Evolutionary conservation across 1,140 invertebrate species (phyloP).

Genomic region (Ectropis grisescens): DNA sequence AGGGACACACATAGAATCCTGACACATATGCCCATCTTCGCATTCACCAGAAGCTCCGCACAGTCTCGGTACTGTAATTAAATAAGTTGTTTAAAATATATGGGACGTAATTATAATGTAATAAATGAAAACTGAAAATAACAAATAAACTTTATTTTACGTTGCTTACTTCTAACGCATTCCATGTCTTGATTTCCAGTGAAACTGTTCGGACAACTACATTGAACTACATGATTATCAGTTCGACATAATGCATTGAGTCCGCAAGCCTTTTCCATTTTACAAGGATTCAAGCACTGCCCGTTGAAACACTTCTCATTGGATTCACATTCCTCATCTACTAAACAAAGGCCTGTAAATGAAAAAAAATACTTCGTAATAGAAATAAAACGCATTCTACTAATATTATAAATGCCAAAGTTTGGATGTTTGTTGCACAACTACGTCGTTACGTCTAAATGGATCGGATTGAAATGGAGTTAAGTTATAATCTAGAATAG

Average conservation of each 20-base stretch:
- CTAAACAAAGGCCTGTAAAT: constrained; percentile 80
- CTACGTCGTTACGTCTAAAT: no score
- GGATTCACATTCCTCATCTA: constrained; percentile 83
- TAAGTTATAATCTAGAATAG: no score
- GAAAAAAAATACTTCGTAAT: constrained; percentile 6
- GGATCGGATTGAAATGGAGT: no score
- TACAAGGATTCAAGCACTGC: constrained; percentile 89
- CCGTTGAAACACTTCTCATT: constrained; percentile 85
- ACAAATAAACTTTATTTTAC: constrained; percentile 4
- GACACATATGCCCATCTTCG: constrained; percentile 76
- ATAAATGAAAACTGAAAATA: constrained; percentile 1
- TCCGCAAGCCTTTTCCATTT: constrained; percentile 83
- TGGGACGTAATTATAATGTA: no score
- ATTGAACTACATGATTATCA: constrained; percentile 83
- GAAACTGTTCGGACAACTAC: constrained; percentile 86
- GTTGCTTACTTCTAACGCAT: constrained; percentile 82
- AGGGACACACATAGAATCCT: constrained; percentile 83
- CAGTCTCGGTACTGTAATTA: constrained; percentile 81
- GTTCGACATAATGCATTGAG: constrained; percentile 87
- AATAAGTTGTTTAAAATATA: no score
- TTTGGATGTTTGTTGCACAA: no score
- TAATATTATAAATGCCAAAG: no score
- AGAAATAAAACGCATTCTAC: not conserved
- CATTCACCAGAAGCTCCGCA: constrained; percentile 81
- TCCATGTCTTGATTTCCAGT: constrained; percentile 88